Evolutionary conservation across 2,797 vertebrate genomes (phyloP), one percentile per base, ranked within the genome.

Genomic region (Mus caroli): DNA sequence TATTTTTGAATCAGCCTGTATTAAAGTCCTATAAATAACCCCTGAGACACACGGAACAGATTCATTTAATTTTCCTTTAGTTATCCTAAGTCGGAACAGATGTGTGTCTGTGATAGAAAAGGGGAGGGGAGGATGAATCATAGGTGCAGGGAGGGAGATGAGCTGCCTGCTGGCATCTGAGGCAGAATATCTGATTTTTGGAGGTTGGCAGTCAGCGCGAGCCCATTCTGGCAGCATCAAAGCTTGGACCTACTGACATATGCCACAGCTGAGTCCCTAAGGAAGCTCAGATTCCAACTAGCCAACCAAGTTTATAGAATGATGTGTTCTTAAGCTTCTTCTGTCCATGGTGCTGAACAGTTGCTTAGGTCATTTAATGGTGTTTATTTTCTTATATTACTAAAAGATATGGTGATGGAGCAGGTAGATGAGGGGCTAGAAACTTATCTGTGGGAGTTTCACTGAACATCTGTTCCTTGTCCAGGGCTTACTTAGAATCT

Each of bases 11-110:
- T 97, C 97, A 91, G 96, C 91, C 89, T 62, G 84, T 94, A 96
- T 98, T 96, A 95, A 97, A 96, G 92, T 91, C 88, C 96, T 97
- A 97, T 97, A 97, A 97, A 97, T 97, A 98, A 97, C 95, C 95
- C 88, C 93, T 88, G 85, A 83, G 94, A 97, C 95, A 93, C 92
- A 75, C 26, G 28, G 88, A 95, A 97, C 88, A 96, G 95, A 95
- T 96, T 94, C 95, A 95, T 97, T 96, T 97, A 96, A 97, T 97
- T 97, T 97, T 97, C 94, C 95, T 95, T 97, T 95, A 94, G 96
- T 97, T 97, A 95, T 97, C 94, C 91, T 95, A 94, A 96, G 89
- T 96, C 37, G 2, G 92, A 97, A 97, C 91, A 97, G 97, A 97
- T 97, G 96, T 98, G 94, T 92, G 85, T 93, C 93, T 94, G 94